phyloP scores from a whole-genome alignment of 2,113 vertebrate genomes.

The Cettia cetti region DNA sequence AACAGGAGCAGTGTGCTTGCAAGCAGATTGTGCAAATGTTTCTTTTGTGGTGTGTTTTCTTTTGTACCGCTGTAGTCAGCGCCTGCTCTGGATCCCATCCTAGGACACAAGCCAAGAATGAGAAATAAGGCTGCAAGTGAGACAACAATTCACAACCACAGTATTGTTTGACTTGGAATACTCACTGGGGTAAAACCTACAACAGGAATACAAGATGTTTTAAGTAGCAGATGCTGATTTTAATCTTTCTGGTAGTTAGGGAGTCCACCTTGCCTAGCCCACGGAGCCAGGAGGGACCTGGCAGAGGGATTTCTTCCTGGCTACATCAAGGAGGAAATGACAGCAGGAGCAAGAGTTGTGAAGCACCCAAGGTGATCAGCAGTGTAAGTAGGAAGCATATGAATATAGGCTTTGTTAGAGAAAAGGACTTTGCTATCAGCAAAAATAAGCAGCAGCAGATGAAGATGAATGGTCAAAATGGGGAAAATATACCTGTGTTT shows the following conservation, averaged over 20 bases:
- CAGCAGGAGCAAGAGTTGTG: not conserved
- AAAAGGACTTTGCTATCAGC: not conserved
- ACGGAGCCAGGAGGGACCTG: not conserved
- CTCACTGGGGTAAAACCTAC: constrained; percentile 1
- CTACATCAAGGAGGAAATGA: not conserved
- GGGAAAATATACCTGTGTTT: not conserved
- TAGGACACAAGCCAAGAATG: constrained; percentile 44
- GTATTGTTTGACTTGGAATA: constrained; percentile 38
- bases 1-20: not conserved
- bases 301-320: constrained; percentile 7
- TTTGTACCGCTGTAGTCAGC: not conserved
- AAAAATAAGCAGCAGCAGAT: not conserved
- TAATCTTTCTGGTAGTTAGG: not conserved
- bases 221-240: constrained; percentile 41
- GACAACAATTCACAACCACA: constrained; percentile 35
- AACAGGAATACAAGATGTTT: constrained; percentile 12
- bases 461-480: not conserved
- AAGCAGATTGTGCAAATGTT: not conserved
- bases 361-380: not conserved
- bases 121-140: constrained; percentile 34
- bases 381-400: not conserved
- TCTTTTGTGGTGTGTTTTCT: constrained; percentile 4
- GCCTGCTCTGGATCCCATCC: constrained; percentile 17
- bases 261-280: not conserved
- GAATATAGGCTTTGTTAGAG: constrained; percentile 35